These are phyloP conservation scores for Diglossa cyanea DNA, from an alignment of 2,797 vertebrate species.

Conservation along the genomic window DNA sequence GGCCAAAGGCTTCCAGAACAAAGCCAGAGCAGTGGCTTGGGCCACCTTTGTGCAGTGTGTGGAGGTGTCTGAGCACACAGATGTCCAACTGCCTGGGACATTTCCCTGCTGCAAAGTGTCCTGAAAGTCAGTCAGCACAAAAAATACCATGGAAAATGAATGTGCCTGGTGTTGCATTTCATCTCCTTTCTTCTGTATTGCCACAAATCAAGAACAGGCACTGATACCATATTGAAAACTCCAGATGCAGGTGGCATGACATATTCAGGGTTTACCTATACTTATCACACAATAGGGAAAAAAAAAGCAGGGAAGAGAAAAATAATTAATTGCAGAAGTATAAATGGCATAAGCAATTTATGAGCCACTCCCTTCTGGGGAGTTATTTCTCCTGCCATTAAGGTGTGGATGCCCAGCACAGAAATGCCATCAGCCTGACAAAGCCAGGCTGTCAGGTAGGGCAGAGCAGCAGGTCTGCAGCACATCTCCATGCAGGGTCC, in stretches of 20 bases:
- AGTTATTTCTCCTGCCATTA: neutral
- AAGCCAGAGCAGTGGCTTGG: neutral
- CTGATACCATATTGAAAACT: neutral
- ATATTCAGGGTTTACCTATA: neutral
- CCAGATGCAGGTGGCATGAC: neutral
- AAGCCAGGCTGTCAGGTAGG: neutral
- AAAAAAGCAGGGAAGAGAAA: neutral
- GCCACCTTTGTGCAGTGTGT: neutral
- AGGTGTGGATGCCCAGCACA: neutral
- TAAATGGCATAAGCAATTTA: neutral
- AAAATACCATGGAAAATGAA: neutral
- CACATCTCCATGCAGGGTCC: fast-evolving
- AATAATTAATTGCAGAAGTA: neutral
- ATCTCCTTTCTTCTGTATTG: neutral
- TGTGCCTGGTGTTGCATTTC: neutral
- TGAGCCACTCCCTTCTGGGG: neutral
- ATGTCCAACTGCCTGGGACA: neutral
- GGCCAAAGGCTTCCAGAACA: neutral
- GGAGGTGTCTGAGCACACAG: neutral
- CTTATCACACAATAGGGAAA: fast-evolving
- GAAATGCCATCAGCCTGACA: neutral
- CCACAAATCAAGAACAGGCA: neutral
- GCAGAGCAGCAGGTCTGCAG: neutral
- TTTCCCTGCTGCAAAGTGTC: neutral
- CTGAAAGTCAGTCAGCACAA: neutral